Conservation (phyloP, 1,140 invertebrate species). For the Drosophila tropicalis region DNA sequence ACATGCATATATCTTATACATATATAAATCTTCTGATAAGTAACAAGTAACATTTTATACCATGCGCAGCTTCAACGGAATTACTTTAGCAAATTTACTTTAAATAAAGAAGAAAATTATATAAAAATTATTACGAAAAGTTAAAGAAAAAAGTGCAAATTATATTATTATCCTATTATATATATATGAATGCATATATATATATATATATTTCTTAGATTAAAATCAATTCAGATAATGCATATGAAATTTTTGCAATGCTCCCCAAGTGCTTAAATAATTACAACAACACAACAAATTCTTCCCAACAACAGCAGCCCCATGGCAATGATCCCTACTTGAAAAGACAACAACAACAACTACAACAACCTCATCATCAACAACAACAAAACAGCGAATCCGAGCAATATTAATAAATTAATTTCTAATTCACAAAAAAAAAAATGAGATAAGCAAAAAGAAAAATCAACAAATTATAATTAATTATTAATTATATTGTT, state of each 20-base stretch:
- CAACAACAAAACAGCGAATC: constrained; percentile 64
- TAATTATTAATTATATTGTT: constrained; percentile 60
- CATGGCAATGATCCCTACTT: constrained; percentile 7
- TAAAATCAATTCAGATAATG: constrained; percentile 28
- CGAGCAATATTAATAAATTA: constrained; percentile 71
- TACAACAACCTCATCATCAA: constrained; percentile 65
- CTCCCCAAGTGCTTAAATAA: constrained; percentile 73
- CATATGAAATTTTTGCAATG: constrained; percentile 60
- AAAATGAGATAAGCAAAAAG: not conserved
- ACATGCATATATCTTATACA: constrained; percentile 13
- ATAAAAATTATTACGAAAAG: constrained; percentile 20
- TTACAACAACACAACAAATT: constrained; percentile 15
- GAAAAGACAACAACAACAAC: constrained; percentile 48
- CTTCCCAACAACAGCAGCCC: constrained; percentile 22
- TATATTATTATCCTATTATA: constrained; percentile 33
- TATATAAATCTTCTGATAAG: constrained; percentile 45
- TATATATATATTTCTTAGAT: constrained; percentile 48
- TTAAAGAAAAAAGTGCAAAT: constrained; percentile 64
- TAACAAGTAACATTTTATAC: constrained; percentile 42
- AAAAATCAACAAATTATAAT: constrained; percentile 17
- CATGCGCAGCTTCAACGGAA: constrained; percentile 58
- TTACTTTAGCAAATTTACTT: constrained; percentile 77
- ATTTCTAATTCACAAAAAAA: not conserved
- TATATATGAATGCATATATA: constrained; percentile 30
- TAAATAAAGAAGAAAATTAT: constrained; percentile 21